Evolutionary conservation across 1,140 invertebrate species (phyloP).

Genomic region (Hycleus cichorii): DNA sequence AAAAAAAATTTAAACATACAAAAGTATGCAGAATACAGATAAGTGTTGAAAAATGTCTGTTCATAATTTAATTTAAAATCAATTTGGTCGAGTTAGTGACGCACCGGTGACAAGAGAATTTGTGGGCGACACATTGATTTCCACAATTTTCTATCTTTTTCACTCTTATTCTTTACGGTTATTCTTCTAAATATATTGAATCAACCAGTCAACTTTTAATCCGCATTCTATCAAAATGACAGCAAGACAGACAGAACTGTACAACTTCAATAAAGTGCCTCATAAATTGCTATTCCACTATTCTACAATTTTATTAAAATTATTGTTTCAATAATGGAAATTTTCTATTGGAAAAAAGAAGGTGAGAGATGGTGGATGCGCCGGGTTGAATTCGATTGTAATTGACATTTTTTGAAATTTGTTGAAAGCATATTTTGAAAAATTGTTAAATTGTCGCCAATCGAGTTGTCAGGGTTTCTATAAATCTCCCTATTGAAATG

Average conservation of each 20-base stretch:
- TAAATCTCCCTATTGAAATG: too few species aligned
- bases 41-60: conserved; percentile 21
- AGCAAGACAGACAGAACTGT: too few species aligned
- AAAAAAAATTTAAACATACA: conserved; percentile 1
- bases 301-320: conserved; percentile 8
- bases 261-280: conserved; percentile 5
- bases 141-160: neutral
- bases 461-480: too few species aligned
- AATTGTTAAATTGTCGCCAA: too few species aligned
- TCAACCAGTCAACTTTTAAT: conserved; percentile 17
- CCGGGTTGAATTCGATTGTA: too few species aligned
- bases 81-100: conserved; percentile 25
- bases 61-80: conserved; percentile 25
- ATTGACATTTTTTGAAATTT: too few species aligned
- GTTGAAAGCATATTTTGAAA: too few species aligned
- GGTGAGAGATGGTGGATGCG: neutral
- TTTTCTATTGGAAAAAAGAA: too few species aligned
- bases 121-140: conserved; percentile 26
- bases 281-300: conserved; percentile 23
- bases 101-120: conserved; percentile 27
- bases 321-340: neutral
- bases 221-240: neutral
- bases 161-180: neutral
- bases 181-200: neutral
- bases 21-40: conserved; percentile 23